Base-by-base conservation (phyloP, 1,140 invertebrate species). In the Atopsyche davidsoni region DNA sequence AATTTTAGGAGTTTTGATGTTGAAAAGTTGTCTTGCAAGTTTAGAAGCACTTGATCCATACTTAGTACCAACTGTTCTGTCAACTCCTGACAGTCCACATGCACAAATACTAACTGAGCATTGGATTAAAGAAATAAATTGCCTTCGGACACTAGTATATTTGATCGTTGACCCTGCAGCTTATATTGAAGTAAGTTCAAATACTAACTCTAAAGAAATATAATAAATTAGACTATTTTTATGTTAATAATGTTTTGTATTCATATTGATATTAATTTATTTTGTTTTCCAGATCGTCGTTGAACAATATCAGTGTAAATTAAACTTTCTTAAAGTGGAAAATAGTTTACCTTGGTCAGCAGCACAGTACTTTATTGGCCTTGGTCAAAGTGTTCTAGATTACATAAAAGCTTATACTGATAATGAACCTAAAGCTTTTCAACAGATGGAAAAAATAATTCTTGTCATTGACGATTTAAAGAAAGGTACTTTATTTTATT, bases 41-140 rank as follows among this genome's bases (percentile, higher is more conserved):
- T 64, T 85, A 7, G 81, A 83, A 65, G 78, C 77, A 0, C 62
- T 83, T 11, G 82, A 83, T 57, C 73, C 75, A 7, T 79, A 83
- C 64, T 62, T 84, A 24, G 72, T 83, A 17, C 79, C 81, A 2
- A 70, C 79, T 1, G 64, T 81, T 10, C 69, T 61, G 60, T 67
- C 48, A 64, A 76, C 61, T 62, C 73, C 61, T 32, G 64, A 36
- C 56, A 78, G 55, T 56, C 65, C 44, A 60, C 73, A 70, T 51
- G 62, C 76, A 0, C 64, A 69, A 41, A 35, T 82, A 1, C 62
- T 82, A 10, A 69, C 73, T 9, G 60, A 66, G 10, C 70, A 76
- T 50, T 83, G 81, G 81, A 68, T 73, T 25, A 54, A 67, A 21
- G 80, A 83, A 64, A 70, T 80, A 9, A 67, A 67, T 38, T 69